A percentile compares a stretch with the other conserved stretches of the same genome.
These are phyloP conservation scores for Hylyphantes graminicola DNA, from an alignment of 1,140 invertebrate genomes.

Conservation along the genomic window DNA sequence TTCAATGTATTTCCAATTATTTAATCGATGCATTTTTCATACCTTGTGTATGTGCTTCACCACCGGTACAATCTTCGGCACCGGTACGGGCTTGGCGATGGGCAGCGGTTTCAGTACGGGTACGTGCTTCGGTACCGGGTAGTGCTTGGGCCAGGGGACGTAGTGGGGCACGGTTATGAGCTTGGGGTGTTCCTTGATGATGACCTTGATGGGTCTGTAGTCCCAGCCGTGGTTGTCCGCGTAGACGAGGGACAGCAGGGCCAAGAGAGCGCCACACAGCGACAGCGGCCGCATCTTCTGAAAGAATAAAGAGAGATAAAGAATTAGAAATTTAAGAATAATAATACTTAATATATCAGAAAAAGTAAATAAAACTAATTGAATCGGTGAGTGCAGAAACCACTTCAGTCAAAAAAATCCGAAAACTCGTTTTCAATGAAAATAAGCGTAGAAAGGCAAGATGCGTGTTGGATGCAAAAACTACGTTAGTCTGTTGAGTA, in stretches of 20 bases:
- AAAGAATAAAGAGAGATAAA: too few species aligned
- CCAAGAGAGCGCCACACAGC: slow-evolving; percentile 18
- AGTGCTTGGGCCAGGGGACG: slow-evolving; percentile 64
- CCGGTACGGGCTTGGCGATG: slow-evolving; percentile 62
- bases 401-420: too few species aligned
- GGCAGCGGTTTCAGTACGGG: slow-evolving; percentile 63
- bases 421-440: too few species aligned
- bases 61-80: slow-evolving; percentile 52
- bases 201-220: slow-evolving; percentile 56
- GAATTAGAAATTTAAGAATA: too few species aligned
- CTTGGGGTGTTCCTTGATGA: slow-evolving; percentile 58
- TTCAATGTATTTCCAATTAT: too few species aligned
- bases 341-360: too few species aligned
- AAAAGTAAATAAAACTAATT: too few species aligned
- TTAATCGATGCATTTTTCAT: too few species aligned
- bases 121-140: slow-evolving; percentile 63
- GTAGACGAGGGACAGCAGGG: slow-evolving; percentile 8
- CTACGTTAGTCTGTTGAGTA: too few species aligned
- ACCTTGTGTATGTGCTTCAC: slow-evolving; percentile 53
- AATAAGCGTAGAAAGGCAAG: too few species aligned
- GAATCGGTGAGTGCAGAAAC: too few species aligned
- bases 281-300: slow-evolving; percentile 21
- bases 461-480: too few species aligned
- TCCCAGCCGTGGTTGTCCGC: slow-evolving; percentile 49
- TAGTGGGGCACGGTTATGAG: slow-evolving; percentile 64